Base-by-base conservation (phyloP, 1,140 invertebrate species). In the Drosophila equinoxialis region DNA sequence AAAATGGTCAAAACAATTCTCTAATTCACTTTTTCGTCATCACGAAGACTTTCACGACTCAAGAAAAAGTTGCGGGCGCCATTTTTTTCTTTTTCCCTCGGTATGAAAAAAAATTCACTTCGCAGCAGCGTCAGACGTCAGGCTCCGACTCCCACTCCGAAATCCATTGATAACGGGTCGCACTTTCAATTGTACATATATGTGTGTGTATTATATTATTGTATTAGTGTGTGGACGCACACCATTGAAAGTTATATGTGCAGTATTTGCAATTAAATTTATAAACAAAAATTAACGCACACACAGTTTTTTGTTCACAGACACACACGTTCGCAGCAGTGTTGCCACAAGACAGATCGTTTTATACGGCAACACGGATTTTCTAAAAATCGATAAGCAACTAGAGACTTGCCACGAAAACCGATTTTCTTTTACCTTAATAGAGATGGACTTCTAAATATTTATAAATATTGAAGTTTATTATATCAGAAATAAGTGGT, bases 251-350 rank as follows among this genome's bases (percentile, higher is more conserved):
- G 33, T 59, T 59, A 59, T 68, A 86, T 83, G 83, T 86, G 82
- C 79, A 81, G 79, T 82, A 87, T 81, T 87, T 86, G 83, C 83
- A 87, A 86, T 86, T 83, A 86, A 86, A 83, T 80, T 87, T 87
- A 86, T 86, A 86, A 86, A 86, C 83, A 86, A 86, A 51, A 86
- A 86, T 79, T 59, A 79, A 76, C 68, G 76, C 76, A 75, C 75
- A 78, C 83, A 86, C 76, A 79, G 81, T 86, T 87, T 85, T 85
- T 81, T 85, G 77, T 86, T 86, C 83, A 86, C 83, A 86, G 83
- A 86, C 83, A 86, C 82, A 86, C 45, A 51, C 45, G 45, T 51
- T 51, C 45, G 45, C 17, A 51, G 17, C 17, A 51, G 45, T n/a
- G 45, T 51, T 51, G 45, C 45, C 45, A 51, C 45, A 51, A 51